Base-by-base conservation (phyloP, 2,113 vertebrate genomes). In the Echinops telfairi region DNA sequence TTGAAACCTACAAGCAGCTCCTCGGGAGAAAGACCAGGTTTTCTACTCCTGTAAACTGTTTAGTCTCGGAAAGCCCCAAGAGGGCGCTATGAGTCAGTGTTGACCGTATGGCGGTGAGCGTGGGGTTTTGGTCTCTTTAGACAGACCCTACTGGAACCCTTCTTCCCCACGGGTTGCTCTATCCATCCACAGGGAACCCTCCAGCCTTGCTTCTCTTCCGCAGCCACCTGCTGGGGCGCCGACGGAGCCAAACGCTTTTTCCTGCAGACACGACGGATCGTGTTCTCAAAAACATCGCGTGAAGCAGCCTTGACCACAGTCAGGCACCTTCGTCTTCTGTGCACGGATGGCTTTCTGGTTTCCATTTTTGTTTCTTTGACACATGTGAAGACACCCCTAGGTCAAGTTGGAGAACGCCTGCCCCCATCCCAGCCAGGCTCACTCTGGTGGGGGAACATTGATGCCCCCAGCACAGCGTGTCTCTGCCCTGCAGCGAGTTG, bases 271-370 rank as follows among this genome's bases (percentile, higher is more conserved):
- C 71, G 10, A 2, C 15, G 10, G 71, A 43, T 76, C n/a, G 70
- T 53, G 43, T 38, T 83, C 83, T 88, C 58, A 8, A 8, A 88
- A 86, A 83, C 20, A 75, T 31, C 90, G 70, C 79, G 27, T 79
- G 47, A 58, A 38, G 25, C 20, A 40, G 66, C 57, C n/a, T 68
- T 58, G 62, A 62, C 12, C 27, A 3, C 15, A 3, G 22, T 8
- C 62, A n/a, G 60, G 16, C 23, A 20, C 7, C 4, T 29, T 15
- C 9, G 27, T 66, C 89, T 64, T 17, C 2, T 36, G 58, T 22
- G 17, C 4, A 7, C 64, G 36, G 38, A 66, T 14, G 31, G 73
- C 10, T 4, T 53, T 10, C 9, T 7, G 6, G 23, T 6, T 66
- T 66, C 29, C 11, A 40, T 40, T 40, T 40, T 40, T 7, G 40